Conservation (phyloP, 2,888 invertebrate genomes). For the Gortyna flavago region DNA sequence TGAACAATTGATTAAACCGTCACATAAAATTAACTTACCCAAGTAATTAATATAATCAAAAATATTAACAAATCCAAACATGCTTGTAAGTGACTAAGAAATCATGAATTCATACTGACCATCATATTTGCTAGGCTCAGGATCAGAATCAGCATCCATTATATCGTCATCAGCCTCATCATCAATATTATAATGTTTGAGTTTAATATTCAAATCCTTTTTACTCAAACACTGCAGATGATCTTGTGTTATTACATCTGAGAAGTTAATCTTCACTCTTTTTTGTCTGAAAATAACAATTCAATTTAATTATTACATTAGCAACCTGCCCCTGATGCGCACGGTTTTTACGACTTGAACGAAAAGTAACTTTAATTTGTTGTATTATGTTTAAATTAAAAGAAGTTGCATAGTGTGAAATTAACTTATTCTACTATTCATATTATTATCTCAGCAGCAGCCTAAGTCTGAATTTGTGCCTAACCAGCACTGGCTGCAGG, state of each 20-base stretch:
- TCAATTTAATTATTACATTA: background rate
- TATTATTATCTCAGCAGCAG: too few species aligned
- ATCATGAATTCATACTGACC: constrained; percentile 70
- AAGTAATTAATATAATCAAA: background rate
- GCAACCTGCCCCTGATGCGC: background rate
- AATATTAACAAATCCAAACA: background rate
- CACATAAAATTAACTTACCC: background rate
- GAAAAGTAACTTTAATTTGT: too few species aligned
- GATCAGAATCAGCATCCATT: constrained; percentile 71
- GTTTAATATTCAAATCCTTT: constrained; percentile 80
- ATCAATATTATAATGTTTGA: constrained; percentile 81
- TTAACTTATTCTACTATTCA: background rate
- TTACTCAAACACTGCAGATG: constrained; percentile 80
- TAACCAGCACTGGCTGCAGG: background rate
- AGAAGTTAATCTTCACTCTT: constrained; percentile 82
- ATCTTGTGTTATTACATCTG: constrained; percentile 81
- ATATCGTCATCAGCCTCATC: constrained; percentile 69
- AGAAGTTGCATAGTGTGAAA: background rate
- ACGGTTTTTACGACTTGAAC: too few species aligned
- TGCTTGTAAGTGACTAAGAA: background rate
- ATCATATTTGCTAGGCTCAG: constrained; percentile 85
- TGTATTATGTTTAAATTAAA: too few species aligned
- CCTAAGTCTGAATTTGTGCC: background rate
- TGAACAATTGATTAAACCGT: constrained; percentile 63
- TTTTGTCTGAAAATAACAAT: constrained; percentile 78